Percentiles rank a stretch among this genome's conserved stretches.
phyloP scores from a whole-genome alignment of 2,797 vertebrate species.

The Decapterus maruadsi region DNA sequence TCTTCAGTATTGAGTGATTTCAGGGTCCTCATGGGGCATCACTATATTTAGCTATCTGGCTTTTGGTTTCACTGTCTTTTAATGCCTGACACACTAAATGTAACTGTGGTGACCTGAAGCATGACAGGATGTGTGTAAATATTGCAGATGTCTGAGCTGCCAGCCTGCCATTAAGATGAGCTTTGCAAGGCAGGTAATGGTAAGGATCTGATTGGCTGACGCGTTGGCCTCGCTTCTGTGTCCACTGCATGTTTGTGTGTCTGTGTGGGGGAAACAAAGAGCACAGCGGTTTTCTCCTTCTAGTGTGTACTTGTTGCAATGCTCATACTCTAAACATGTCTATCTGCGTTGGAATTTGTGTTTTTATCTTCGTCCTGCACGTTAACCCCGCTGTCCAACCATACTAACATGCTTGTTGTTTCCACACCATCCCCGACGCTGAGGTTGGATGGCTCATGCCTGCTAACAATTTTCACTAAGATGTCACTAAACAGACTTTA shows the following conservation, averaged over 20 bases:
- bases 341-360: slow-evolving; percentile 32
- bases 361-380: slow-evolving; percentile 33
- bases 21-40: slow-evolving; percentile 43
- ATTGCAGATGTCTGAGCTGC: slow-evolving; percentile 97
- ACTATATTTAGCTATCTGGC: slow-evolving; percentile 53
- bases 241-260: slow-evolving; percentile 56
- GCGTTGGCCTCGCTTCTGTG: slow-evolving; percentile 59
- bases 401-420: slow-evolving; percentile 69
- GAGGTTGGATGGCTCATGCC: slow-evolving; percentile 24
- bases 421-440: background rate
- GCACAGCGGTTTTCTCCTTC: slow-evolving; percentile 17
- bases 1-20: slow-evolving; percentile 49
- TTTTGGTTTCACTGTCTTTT: slow-evolving; percentile 66
- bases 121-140: slow-evolving; percentile 90
- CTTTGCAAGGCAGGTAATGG: slow-evolving; percentile 92
- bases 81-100: slow-evolving; percentile 55
- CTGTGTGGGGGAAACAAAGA: slow-evolving; percentile 1
- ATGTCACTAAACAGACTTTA: slow-evolving; percentile 5
- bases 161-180: slow-evolving; percentile 87
- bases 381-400: slow-evolving; percentile 48
- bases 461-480: slow-evolving; percentile 47
- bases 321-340: slow-evolving; percentile 18
- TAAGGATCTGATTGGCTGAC: slow-evolving; percentile 91
- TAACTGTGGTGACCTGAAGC: slow-evolving; percentile 77
- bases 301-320: slow-evolving; percentile 1